These are phyloP conservation scores for Ptilonorhynchus violaceus DNA, from an alignment of 2,113 vertebrate species.

Conservation along the genomic window DNA sequence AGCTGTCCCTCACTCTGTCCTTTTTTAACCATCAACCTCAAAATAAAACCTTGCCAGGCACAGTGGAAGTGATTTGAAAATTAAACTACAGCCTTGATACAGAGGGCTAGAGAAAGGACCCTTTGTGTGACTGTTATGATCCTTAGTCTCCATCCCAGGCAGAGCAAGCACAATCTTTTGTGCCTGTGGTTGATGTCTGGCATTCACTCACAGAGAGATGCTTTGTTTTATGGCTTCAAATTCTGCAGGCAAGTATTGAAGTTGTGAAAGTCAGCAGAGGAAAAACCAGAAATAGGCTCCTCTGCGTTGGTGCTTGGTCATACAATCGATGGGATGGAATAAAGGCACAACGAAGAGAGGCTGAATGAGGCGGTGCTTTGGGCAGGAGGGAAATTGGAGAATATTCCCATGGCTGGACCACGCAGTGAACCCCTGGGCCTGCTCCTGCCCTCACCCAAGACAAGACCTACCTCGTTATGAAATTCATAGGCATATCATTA, in stretches of 20 bases:
- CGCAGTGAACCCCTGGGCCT: background rate
- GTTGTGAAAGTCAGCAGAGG: background rate
- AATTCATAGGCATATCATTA: background rate
- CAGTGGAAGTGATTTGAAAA: background rate
- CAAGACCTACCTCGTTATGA: accelerated
- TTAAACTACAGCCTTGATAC: background rate
- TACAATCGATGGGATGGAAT: background rate
- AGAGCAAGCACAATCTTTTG: background rate
- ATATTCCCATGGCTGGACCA: background rate
- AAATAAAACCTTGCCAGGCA: background rate
- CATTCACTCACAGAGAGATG: background rate
- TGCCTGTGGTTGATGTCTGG: background rate
- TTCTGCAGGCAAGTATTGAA: background rate
- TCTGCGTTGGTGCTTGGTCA: background rate
- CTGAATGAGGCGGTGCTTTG: background rate
- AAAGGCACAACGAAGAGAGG: background rate
- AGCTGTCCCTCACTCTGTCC: background rate
- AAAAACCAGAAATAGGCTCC: background rate
- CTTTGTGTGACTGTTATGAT: background rate
- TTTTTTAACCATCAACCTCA: background rate
- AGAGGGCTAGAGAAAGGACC: background rate
- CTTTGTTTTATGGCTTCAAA: background rate
- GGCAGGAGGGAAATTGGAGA: background rate
- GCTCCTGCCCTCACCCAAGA: background rate
- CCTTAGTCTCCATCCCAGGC: background rate